These are phyloP conservation scores for Acromyrmex charruanus DNA, from an alignment of 1,140 invertebrate species.

Conservation along the genomic window DNA sequence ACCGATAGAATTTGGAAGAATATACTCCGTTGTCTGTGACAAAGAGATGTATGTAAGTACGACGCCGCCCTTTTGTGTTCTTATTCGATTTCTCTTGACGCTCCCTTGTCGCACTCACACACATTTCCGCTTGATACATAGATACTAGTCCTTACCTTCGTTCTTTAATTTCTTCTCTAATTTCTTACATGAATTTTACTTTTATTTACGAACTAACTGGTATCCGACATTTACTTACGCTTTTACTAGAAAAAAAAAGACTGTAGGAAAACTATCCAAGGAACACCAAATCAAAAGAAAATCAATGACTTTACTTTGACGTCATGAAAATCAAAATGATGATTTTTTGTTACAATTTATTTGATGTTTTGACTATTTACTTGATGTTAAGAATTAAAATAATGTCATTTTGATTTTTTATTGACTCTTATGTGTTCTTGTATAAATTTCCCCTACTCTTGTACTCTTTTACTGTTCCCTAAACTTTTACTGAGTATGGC, in stretches of 20 bases:
- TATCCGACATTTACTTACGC: not conserved
- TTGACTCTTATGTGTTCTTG: no score
- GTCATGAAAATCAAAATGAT: no score
- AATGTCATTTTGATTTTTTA: no score
- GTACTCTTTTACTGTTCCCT: slow-evolving; percentile 9
- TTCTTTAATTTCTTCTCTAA: not conserved
- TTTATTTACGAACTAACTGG: slow-evolving; percentile 4
- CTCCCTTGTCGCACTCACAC: not conserved
- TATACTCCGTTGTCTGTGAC: slow-evolving; percentile 72
- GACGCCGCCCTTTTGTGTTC: not conserved
- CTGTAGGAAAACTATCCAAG: slow-evolving; percentile 8
- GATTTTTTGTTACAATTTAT: no score
- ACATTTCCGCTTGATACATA: not conserved
- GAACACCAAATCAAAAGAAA: no score
- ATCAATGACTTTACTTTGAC: no score
- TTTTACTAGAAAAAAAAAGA: not conserved
- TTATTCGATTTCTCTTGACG: not conserved
- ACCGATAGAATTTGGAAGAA: slow-evolving; percentile 72
- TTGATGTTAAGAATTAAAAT: no score
- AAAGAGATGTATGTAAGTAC: slow-evolving; percentile 20
- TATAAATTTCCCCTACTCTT: slow-evolving; percentile 7
- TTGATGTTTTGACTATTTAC: no score
- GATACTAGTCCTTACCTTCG: not conserved
- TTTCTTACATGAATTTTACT: not conserved
- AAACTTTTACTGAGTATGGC: not conserved